Conservation (phyloP, 92 coral and sea anemone genomes). For the Palythoa caribaeorum region DNA sequence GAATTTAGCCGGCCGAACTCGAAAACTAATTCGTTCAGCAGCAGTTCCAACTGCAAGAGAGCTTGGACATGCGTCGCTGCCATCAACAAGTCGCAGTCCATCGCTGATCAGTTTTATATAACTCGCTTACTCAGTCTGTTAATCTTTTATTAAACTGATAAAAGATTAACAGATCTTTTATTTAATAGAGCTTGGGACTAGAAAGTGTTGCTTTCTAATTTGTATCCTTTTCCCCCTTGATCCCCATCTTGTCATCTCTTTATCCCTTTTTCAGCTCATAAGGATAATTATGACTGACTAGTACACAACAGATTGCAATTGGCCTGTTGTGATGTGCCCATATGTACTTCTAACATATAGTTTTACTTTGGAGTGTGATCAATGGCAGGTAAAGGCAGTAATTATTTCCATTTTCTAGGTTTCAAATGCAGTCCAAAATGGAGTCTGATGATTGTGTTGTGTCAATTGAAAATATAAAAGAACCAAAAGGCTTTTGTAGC, state of each 20-base stretch:
- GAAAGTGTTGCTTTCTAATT: slow-evolving; percentile 35
- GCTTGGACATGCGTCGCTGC: too few species aligned
- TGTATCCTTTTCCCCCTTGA: slow-evolving; percentile 36
- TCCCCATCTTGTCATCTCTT: slow-evolving; percentile 27
- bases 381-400: slow-evolving; percentile 30
- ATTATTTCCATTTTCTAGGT: slow-evolving; percentile 28
- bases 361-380: slow-evolving; percentile 14
- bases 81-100: too few species aligned
- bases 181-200: slow-evolving; percentile 36
- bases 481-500: slow-evolving; percentile 26
- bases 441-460: slow-evolving; percentile 23
- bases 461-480: slow-evolving; percentile 11
- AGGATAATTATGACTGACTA: slow-evolving; percentile 23
- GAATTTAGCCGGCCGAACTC: too few species aligned
- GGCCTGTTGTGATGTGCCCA: slow-evolving; percentile 29
- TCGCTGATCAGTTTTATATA: too few species aligned
- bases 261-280: slow-evolving; percentile 22
- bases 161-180: background rate
- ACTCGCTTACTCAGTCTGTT: too few species aligned
- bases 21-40: too few species aligned
- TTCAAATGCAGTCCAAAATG: slow-evolving; percentile 34
- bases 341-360: slow-evolving; percentile 16
- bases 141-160: too few species aligned
- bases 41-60: too few species aligned
- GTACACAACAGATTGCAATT: slow-evolving; percentile 18